Evolutionary conservation across 1,140 invertebrate species (phyloP), one percentile per base, ranked within the genome.

Genomic region (Sesamia nonagrioides): DNA sequence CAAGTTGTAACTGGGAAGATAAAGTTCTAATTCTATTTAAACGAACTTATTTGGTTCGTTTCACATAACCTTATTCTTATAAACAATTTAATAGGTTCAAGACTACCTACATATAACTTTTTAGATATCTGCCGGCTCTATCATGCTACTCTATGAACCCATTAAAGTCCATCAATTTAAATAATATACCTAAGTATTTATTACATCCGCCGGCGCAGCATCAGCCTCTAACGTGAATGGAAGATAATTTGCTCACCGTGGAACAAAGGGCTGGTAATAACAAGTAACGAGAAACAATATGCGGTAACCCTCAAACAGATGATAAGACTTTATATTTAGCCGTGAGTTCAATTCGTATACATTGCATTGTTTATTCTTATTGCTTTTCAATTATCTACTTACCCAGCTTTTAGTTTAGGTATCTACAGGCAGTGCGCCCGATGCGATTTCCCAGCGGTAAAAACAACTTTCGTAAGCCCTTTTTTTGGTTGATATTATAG

Each of bases 181-280:
- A 56, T 56, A 18, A 56, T n/a, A 54, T n/a, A 21, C 4, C 18
- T 27, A 27, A 2, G 15, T 66, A 42, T 66, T 66, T 45, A 66
- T 66, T 66, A 42, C 37, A 42, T 66, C 61, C 61, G 61, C 6
- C 35, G 61, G 61, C 40, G 11, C 4, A 40, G 5, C 17, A 11
- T 18, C 35, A 18, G 61, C 48, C 48, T 50, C 42, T 35, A 52
- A 52, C 21, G 9, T 42, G 18, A 42, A 66, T 52, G 48, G 42
- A 50, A n/a, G 35, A 35, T 52, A 73, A 73, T 73, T 56, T 73
- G 17, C 52, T 56, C 11, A 33, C 8, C 15, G 13, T 61, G 42
- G 50, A 37, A 75, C 72, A 75, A 75, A 61, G 56, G 72, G 56
- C 37, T 37, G 17, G 54, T 48, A 35, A 61, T 48, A 45, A 58